Evolutionary conservation across 2,888 invertebrate genomes (phyloP).

Genomic region (Cecidostiba fungosa): DNA sequence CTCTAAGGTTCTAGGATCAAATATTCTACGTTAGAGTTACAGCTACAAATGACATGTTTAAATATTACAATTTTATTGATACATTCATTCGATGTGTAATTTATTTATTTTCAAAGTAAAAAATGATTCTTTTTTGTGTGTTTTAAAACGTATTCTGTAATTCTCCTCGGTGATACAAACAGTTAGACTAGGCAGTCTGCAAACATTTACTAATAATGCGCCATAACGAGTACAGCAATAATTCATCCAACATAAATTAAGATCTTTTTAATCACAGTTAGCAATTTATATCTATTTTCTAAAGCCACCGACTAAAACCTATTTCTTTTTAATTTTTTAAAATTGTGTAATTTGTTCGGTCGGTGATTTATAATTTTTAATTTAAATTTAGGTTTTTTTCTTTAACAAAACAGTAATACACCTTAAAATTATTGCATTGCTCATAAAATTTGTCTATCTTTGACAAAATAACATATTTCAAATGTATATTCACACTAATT

Average conservation of each 20-base stretch:
- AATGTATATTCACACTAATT: slow-evolving; percentile 32
- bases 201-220: slow-evolving; percentile 32
- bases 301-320: slow-evolving; percentile 32
- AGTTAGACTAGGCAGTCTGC: slow-evolving; percentile 29
- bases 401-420: slow-evolving; percentile 39
- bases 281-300: slow-evolving; percentile 50
- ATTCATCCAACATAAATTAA: slow-evolving; percentile 48
- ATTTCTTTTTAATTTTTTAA: slow-evolving; percentile 27
- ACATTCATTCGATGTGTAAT: slow-evolving; percentile 47
- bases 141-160: slow-evolving; percentile 27
- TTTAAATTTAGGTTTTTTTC: slow-evolving; percentile 49
- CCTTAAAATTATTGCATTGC: slow-evolving; percentile 49
- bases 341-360: slow-evolving; percentile 28
- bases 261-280: slow-evolving; percentile 60
- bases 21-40: slow-evolving; percentile 43
- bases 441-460: slow-evolving; percentile 37
- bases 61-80: slow-evolving; percentile 34
- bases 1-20: slow-evolving; percentile 30
- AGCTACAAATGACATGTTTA: slow-evolving; percentile 35
- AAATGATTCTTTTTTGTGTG: slow-evolving; percentile 39
- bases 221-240: slow-evolving; percentile 40
- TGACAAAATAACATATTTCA: slow-evolving; percentile 18
- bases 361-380: slow-evolving; percentile 29
- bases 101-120: slow-evolving; percentile 47
- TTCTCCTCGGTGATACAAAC: slow-evolving; percentile 29